phyloP scores from a whole-genome alignment of 2,888 invertebrate genomes.

The Octonoba sinensis region DNA sequence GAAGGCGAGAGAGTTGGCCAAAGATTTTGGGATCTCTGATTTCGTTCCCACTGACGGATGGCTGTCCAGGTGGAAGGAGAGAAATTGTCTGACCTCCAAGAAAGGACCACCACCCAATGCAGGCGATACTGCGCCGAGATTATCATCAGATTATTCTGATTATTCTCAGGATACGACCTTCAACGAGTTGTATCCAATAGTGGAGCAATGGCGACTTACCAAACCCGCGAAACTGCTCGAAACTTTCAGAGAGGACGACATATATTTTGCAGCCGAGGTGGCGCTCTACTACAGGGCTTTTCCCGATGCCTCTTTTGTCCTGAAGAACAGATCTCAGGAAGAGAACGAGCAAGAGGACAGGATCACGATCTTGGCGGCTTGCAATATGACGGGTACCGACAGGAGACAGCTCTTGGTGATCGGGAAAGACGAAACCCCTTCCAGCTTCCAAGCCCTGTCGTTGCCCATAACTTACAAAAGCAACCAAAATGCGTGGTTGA shows the following conservation, averaged over 20 bases:
- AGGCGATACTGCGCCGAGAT: background rate
- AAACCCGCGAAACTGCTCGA: too few relatives aligned
- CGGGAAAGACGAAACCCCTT: background rate
- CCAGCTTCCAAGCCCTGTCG: background rate
- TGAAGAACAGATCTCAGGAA: background rate
- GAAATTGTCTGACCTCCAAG: background rate
- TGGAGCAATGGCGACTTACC: too few relatives aligned
- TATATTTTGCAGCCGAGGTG: background rate
- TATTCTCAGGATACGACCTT: background rate
- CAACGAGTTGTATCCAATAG: background rate
- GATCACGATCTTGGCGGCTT: background rate
- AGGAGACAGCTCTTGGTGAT: background rate
- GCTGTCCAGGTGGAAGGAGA: conserved; percentile 1
- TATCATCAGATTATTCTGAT: background rate
- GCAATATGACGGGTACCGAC: background rate
- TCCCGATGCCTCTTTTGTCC: background rate
- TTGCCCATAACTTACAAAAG: background rate
- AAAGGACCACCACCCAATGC: background rate
- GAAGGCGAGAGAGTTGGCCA: background rate
- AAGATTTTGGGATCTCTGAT: background rate
- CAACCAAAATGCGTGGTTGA: background rate
- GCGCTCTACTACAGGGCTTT: conserved; percentile 1
- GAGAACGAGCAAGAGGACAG: background rate
- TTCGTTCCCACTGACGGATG: background rate
- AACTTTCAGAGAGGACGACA: background rate